Base-by-base conservation (phyloP, 2,797 vertebrate genomes). In the Kryptopterus vitreolus region DNA sequence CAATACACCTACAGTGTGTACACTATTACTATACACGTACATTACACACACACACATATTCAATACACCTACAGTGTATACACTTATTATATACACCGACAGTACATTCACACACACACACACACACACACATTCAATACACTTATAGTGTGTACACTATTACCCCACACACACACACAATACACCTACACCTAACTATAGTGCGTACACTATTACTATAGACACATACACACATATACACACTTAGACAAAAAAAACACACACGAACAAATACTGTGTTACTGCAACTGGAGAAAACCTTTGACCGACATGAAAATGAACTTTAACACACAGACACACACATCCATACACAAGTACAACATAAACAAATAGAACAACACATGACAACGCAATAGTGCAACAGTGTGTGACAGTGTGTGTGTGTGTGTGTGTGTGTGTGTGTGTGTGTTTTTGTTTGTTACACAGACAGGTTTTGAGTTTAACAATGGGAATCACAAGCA, bases 41-140 rank as follows among this genome's bases (percentile, higher is more conserved):
- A 24, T 8, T n/a, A n/a, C 22, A 11, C 1, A 58, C 22, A 12
- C 4, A 15, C 12, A 16, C 4, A 29, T 2, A 2, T 13, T 1
- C 2, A 3, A 1, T 3, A 12, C n/a, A 13, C n/a, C 11, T 11
- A 26, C 1, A 26, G n/a, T n/a, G n/a, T n/a, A n/a, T n/a, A n/a
- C 57, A 59, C 7, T n/a, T n/a, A n/a, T n/a, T n/a, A n/a, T n/a
- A 59, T 1, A 29, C 24, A 59, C 24, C 4, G n/a, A 59, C 57
- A 15, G 26, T 12, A 13, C n/a, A n/a, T n/a, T n/a, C n/a, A n/a
- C n/a, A n/a, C n/a, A n/a, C n/a, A n/a, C n/a, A n/a, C n/a, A n/a
- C n/a, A 3, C n/a, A n/a, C n/a, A n/a, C n/a, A n/a, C n/a, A n/a
- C n/a, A n/a, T n/a, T n/a, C n/a, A n/a, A n/a, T n/a, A n/a, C n/a